phyloP scores from a whole-genome alignment of 2,888 invertebrate species.

The Enchytraeus crypticus region DNA sequence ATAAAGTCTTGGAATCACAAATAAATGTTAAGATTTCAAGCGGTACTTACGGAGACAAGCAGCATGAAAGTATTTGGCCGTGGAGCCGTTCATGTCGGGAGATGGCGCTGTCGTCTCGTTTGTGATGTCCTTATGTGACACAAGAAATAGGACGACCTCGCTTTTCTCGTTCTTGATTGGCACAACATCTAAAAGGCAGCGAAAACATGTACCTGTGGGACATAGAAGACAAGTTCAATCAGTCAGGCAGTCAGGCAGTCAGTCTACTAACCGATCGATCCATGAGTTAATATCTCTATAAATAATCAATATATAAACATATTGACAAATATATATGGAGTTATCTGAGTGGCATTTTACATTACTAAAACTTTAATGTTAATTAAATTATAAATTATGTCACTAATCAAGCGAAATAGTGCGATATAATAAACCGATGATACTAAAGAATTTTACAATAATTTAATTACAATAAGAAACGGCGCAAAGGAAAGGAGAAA shows the following conservation, averaged over 20 bases:
- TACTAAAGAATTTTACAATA: too few species aligned
- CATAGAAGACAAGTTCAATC: background rate
- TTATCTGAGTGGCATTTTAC: background rate
- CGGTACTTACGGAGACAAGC: too few species aligned
- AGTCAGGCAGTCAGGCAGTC: background rate
- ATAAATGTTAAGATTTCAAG: too few species aligned
- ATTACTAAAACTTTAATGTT: too few species aligned
- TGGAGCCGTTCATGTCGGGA: too few species aligned
- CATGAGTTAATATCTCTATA: background rate
- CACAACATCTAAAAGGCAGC: slow-evolving; percentile 78
- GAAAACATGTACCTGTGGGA: slow-evolving; percentile 72
- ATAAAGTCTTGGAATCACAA: too few species aligned
- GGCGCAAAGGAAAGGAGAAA: too few species aligned
- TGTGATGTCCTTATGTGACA: slow-evolving; percentile 92
- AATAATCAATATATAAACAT: background rate
- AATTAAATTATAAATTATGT: too few species aligned
- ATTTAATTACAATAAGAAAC: too few species aligned
- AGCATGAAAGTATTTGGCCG: too few species aligned
- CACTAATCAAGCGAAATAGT: too few species aligned
- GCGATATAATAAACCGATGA: too few species aligned
- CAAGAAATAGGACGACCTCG: slow-evolving; percentile 88
- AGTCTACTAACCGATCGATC: background rate
- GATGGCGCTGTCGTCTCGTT: slow-evolving; percentile 52
- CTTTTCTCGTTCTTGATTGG: slow-evolving; percentile 97
- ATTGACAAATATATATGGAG: background rate